Conservation (phyloP, 2,888 invertebrate species). For the Acronicta psi region DNA sequence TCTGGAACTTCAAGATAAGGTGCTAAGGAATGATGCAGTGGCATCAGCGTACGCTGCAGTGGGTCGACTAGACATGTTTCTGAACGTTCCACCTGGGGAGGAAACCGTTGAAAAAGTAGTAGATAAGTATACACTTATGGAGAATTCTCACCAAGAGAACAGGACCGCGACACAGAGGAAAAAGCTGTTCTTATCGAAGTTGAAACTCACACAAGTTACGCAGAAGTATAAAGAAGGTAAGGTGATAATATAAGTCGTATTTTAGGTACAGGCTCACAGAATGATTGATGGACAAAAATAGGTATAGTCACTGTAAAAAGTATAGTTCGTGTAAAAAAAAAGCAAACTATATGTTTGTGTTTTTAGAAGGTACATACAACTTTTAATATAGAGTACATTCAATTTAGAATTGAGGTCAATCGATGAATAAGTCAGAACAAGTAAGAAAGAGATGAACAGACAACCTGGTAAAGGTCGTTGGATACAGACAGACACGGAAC, state of each 20-base stretch:
- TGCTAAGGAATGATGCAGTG: conserved; percentile 84
- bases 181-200: conserved; percentile 88
- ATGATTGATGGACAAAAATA: too few species aligned
- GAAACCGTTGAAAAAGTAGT: conserved; percentile 60
- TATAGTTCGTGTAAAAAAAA: too few species aligned
- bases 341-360: too few species aligned
- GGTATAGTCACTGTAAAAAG: too few species aligned
- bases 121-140: conserved; percentile 2
- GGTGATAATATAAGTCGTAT: conserved; percentile 3
- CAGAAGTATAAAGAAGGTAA: conserved; percentile 89
- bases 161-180: conserved; percentile 79
- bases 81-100: conserved; percentile 65
- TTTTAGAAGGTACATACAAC: too few species aligned
- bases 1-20: conserved; percentile 89
- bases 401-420: too few species aligned
- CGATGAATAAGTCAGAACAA: too few species aligned
- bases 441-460: too few species aligned
- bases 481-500: too few species aligned
- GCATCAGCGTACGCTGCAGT: conserved; percentile 84
- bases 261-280: neutral
- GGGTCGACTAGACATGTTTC: conserved; percentile 71
- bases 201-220: conserved; percentile 89
- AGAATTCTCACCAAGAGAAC: conserved; percentile 49
- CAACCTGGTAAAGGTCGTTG: too few species aligned
- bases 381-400: too few species aligned